Evolutionary conservation across 2,113 vertebrate species (phyloP).

Genomic region (Thunnus thynnus): DNA sequence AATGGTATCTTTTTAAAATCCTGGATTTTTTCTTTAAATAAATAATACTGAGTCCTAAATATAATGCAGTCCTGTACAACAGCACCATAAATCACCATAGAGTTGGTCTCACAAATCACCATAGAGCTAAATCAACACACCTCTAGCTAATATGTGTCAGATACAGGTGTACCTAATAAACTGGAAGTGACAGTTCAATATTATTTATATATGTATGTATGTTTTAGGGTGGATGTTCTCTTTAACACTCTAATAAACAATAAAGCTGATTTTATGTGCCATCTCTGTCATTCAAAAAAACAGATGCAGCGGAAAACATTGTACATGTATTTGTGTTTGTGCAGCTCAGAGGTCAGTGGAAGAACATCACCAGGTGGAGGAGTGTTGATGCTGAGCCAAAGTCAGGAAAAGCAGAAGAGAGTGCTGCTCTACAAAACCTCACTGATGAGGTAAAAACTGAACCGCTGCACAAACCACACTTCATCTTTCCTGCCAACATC

Average conservation of each 20-base stretch:
- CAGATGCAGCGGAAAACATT: neutral
- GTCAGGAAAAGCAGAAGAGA: slow-evolving; percentile 37
- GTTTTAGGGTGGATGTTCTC: neutral
- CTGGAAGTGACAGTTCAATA: neutral
- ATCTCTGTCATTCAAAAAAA: neutral
- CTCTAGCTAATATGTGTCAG: neutral
- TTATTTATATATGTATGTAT: too few relatives aligned
- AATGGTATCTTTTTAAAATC: neutral
- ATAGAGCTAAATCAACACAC: neutral
- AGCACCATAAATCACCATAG: too few relatives aligned
- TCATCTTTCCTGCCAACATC: neutral
- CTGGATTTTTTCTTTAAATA: too few relatives aligned
- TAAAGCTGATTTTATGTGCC: too few relatives aligned
- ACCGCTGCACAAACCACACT: neutral
- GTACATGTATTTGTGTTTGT: slow-evolving; percentile 2
- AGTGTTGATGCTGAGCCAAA: slow-evolving; percentile 42
- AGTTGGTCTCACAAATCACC: neutral
- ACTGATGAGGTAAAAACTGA: slow-evolving; percentile 75
- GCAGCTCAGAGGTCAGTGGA: slow-evolving; percentile 22
- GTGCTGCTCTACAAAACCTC: slow-evolving; percentile 67
- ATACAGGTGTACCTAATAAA: neutral
- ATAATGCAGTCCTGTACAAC: neutral
- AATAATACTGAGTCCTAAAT: neutral
- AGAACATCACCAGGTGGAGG: slow-evolving; percentile 36
- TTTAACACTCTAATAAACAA: neutral